Conservation (phyloP, 2,797 vertebrate genomes). For the Antennarius maculatus region DNA sequence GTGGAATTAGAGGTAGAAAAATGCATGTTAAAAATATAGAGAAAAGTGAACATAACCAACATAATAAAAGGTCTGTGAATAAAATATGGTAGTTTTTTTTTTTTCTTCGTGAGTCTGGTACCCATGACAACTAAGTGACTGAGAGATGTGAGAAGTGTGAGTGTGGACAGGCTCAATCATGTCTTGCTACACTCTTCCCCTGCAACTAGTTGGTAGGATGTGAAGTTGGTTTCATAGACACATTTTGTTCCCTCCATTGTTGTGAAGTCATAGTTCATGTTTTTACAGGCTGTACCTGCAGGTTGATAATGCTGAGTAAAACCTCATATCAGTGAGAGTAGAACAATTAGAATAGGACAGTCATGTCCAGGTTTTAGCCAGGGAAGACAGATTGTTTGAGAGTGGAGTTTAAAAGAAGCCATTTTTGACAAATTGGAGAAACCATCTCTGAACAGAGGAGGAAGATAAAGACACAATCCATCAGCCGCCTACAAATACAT, state of each 20-base stretch:
- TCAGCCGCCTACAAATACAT: too few species aligned
- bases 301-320: not conserved
- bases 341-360: not conserved
- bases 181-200: conserved; percentile 22
- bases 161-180: conserved; percentile 19
- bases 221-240: conserved; percentile 12
- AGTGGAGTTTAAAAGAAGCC: too few species aligned
- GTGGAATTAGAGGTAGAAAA: not conserved
- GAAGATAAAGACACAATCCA: too few species aligned
- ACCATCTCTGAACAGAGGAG: too few species aligned
- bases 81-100: conserved; percentile 38
- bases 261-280: conserved; percentile 8
- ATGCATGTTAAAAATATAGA: not conserved
- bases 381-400: too few species aligned
- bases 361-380: too few species aligned
- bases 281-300: not conserved
- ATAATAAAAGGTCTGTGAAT: not conserved
- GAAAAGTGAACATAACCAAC: not conserved
- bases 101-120: conserved; percentile 8
- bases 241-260: conserved; percentile 12
- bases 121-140: conserved; percentile 59
- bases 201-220: conserved; percentile 14
- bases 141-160: conserved; percentile 1
- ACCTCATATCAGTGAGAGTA: not conserved
- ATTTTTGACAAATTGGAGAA: too few species aligned